These are phyloP conservation scores for Cairina moschata DNA, from an alignment of 2,113 vertebrate genomes.

Conservation along the genomic window DNA sequence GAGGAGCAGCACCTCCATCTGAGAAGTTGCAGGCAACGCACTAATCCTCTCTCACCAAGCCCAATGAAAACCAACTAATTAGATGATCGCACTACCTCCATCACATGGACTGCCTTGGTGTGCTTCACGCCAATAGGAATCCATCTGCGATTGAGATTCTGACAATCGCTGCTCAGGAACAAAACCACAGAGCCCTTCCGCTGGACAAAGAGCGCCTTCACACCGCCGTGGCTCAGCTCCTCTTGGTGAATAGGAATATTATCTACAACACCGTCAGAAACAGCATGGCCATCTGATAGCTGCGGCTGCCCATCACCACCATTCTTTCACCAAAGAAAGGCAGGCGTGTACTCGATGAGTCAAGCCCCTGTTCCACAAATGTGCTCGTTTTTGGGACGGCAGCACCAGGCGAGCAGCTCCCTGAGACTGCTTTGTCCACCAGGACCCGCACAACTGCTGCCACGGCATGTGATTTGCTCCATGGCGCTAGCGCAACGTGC, in stretches of 20 bases:
- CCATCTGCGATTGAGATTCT: background rate
- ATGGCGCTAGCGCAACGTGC: background rate
- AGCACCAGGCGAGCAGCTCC: background rate
- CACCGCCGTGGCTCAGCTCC: background rate
- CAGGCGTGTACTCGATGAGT: background rate
- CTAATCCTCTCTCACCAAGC: background rate
- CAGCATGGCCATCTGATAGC: background rate
- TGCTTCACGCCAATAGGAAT: constrained; percentile 33
- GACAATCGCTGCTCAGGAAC: constrained; percentile 11
- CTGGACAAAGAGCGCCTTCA: background rate
- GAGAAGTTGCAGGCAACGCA: background rate
- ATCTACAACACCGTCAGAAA: background rate
- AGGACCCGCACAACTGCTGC: fast-evolving
- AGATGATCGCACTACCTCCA: constrained; percentile 11
- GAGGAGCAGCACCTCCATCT: background rate
- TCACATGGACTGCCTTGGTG: constrained; percentile 18
- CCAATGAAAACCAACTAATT: constrained; percentile 5
- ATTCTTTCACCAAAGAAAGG: background rate
- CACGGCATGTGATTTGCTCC: fast-evolving
- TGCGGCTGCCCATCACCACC: background rate
- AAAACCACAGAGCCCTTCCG: background rate
- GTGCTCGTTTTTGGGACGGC: background rate
- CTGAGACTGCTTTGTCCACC: background rate
- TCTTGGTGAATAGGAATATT: background rate
- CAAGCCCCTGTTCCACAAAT: background rate